These are phyloP conservation scores for Machimus atricapillus DNA, from an alignment of 2,888 invertebrate species.

Conservation along the genomic window DNA sequence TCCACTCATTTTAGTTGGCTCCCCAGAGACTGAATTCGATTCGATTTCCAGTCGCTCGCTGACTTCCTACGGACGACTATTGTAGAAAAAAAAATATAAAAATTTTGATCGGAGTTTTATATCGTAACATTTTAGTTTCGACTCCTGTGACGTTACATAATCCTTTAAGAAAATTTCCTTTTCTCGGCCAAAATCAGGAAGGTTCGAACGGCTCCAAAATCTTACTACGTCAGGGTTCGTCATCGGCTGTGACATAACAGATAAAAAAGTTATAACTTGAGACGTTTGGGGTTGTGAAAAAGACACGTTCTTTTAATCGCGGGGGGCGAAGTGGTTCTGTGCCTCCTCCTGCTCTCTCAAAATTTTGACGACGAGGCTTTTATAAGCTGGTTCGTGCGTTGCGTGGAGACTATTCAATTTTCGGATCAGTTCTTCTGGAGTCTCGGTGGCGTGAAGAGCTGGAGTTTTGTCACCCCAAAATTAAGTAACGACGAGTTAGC, in stretches of 20 bases:
- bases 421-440: conserved; percentile 3
- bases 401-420: neutral
- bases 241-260: neutral
- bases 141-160: conserved; percentile 15
- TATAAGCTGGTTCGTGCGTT: neutral
- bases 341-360: neutral
- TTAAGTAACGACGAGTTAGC: neutral
- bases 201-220: neutral
- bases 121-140: neutral
- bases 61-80: neutral
- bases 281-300: neutral
- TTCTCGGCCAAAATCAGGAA: neutral
- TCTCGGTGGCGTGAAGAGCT: neutral
- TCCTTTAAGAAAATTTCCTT: neutral
- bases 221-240: neutral
- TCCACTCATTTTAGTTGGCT: neutral
- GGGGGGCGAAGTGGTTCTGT: neutral
- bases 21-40: neutral
- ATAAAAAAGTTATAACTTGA: neutral
- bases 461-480: neutral
- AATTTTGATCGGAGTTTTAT: neutral
- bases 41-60: neutral
- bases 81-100: neutral
- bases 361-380: neutral
- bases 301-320: neutral